phyloP scores from a whole-genome alignment of 2,797 vertebrate genomes.

The Esox lucius region DNA sequence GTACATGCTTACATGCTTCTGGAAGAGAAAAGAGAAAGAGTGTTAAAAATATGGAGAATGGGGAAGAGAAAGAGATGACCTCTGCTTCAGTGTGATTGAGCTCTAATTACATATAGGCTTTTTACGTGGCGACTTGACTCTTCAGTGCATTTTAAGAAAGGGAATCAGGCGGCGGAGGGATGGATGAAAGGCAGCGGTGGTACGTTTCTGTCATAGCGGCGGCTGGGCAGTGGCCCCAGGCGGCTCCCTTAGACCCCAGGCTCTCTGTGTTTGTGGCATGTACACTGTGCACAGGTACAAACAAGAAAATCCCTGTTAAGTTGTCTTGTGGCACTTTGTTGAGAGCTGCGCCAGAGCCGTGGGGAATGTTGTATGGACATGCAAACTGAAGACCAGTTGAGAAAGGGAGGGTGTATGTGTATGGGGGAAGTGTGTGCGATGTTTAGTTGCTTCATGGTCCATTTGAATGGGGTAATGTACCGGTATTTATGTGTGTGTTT shows the following conservation, averaged over 20 bases:
- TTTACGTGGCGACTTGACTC: neutral
- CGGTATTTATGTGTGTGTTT: constrained; percentile 3
- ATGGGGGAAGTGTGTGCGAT: constrained; percentile 26
- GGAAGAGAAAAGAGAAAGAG: neutral
- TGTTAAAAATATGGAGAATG: neutral
- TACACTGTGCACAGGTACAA: constrained; percentile 75
- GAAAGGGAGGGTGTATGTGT: constrained; percentile 12
- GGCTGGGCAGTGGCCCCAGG: neutral
- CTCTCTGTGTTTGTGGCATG: constrained; percentile 56
- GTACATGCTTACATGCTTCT: neutral
- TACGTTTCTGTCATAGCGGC: constrained; percentile 16
- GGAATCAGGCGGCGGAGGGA: constrained; percentile 11
- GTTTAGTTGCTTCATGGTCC: neutral
- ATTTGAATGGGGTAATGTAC: neutral
- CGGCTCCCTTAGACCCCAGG: constrained; percentile 14
- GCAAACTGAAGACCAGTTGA: constrained; percentile 59
- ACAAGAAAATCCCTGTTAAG: constrained; percentile 87
- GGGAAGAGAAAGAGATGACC: neutral
- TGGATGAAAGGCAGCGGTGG: constrained; percentile 48
- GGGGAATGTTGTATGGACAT: constrained; percentile 73
- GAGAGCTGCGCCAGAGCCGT: constrained; percentile 64
- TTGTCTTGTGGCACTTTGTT: constrained; percentile 82
- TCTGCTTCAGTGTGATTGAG: constrained; percentile 14
- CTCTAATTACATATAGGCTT: constrained; percentile 28
- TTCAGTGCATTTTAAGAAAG: neutral